A percentile compares a stretch with the other conserved stretches of the same genome.
phyloP scores from a whole-genome alignment of 2,888 invertebrate species.

The Coenonympha arcania region DNA sequence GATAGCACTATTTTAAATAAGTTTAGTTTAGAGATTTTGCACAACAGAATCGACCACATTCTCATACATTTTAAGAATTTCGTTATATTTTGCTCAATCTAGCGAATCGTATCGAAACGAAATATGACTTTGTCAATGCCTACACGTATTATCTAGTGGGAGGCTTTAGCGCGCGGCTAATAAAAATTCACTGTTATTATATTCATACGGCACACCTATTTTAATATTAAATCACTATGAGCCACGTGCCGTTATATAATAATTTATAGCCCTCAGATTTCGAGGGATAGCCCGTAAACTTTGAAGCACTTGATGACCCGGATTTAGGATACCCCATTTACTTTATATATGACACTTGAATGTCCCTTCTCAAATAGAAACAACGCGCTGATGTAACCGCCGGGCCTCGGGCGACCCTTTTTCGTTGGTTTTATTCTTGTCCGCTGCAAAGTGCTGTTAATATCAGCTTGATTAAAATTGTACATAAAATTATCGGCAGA shows the following conservation, averaged over 20 bases:
- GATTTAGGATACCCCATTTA: conserved; percentile 54
- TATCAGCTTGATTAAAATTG: conserved; percentile 22
- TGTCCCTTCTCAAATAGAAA: conserved; percentile 57
- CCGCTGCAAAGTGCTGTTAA: conserved; percentile 12
- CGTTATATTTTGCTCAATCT: too few species aligned
- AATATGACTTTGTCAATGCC: too few species aligned
- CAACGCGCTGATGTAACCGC: conserved; percentile 48
- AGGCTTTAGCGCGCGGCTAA: too few species aligned
- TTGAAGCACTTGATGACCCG: conserved; percentile 51
- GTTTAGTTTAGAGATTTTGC: too few species aligned
- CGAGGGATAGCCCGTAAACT: conserved; percentile 43
- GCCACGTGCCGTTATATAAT: conserved; percentile 14
- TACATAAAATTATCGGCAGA: conserved; percentile 23
- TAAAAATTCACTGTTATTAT: not conserved
- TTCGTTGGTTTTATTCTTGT: conserved; percentile 26
- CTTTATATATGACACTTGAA: conserved; percentile 57
- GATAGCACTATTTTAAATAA: too few species aligned
- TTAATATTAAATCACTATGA: not conserved
- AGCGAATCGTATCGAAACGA: too few species aligned
- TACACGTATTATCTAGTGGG: too few species aligned
- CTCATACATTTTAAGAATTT: too few species aligned
- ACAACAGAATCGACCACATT: too few species aligned
- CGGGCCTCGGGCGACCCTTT: conserved; percentile 32
- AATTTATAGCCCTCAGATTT: conserved; percentile 29
- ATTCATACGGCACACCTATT: not conserved